Base-by-base conservation (phyloP, 2,888 invertebrate genomes). In the Rhyacophila evoluta region DNA sequence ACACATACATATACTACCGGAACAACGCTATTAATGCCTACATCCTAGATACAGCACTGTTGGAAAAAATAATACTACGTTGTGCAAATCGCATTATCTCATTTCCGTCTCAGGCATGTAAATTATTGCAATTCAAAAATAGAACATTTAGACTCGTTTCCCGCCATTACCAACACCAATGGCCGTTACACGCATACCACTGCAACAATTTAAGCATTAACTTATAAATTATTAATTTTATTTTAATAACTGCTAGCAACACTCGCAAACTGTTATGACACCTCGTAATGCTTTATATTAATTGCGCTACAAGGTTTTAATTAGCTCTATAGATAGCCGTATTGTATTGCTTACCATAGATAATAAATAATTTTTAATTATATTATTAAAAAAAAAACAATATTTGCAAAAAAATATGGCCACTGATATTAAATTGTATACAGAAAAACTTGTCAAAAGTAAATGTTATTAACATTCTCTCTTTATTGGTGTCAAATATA, bases 51-150 rank as follows among this genome's bases (percentile, higher is more conserved):
- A 28, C 69, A 33, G 11, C 29, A 33, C 69, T 33, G 69, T 25
- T 28, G 69, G 15, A 12, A 8, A n/a, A 41, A 12, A 41, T 41
- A 41, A 55, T 55, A 55, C 19, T 55, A 55, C 55, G 55, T 15
- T 55, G 55, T 75, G 75, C 75, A 75, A 75, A 75, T 75, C 75
- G 75, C 75, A 70, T 70, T 75, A 75, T 75, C 75, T 69, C 75
- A 75, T 75, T 75, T 75, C 75, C 75, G 67, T 69, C 33, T 74
- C 74, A 25, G 69, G 69, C 68, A 67, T 68, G 69, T 74, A 74
- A 74, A 68, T 74, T 74, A 74, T 68, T 74, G 74, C 68, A 68
- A 74, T 68, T 12, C 67, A 74, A 68, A 69, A 74, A 74, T 74
- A 74, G 28, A 74, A 68, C 74, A 67, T 67, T 74, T 74, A 74